Evolutionary conservation across 2,113 vertebrate genomes (phyloP).

Genomic region (Lepus americanus): DNA sequence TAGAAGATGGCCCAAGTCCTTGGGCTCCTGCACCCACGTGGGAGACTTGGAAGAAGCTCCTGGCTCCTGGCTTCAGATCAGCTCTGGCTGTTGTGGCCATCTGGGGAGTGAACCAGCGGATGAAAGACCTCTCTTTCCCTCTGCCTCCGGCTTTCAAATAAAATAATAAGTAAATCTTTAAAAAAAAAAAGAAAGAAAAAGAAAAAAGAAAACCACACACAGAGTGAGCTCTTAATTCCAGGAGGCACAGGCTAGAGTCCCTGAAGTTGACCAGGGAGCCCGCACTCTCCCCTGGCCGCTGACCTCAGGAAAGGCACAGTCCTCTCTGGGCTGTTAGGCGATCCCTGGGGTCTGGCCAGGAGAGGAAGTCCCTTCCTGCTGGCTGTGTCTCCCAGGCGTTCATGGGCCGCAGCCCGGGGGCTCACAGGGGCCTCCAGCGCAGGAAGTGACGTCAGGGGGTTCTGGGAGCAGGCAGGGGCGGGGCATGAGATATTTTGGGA

Average conservation of each 20-base stretch:
- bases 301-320: not conserved
- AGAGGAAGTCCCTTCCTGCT: not conserved
- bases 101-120: too few relatives aligned
- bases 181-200: too few relatives aligned
- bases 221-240: not conserved
- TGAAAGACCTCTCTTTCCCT: too few relatives aligned
- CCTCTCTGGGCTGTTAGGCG: constrained; percentile 45
- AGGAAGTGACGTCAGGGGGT: constrained; percentile 21
- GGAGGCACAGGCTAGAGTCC: not conserved
- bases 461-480: not conserved
- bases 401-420: not conserved
- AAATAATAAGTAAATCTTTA: too few relatives aligned
- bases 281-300: not conserved
- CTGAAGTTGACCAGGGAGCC: not conserved
- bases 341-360: constrained; percentile 22
- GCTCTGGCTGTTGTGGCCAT: too few relatives aligned
- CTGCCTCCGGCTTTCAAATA: too few relatives aligned
- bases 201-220: too few relatives aligned
- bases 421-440: not conserved
- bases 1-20: too few relatives aligned
- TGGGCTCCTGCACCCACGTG: too few relatives aligned
- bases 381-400: not conserved
- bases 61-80: too few relatives aligned
- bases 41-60: too few relatives aligned
- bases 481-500: constrained; percentile 44